These are phyloP conservation scores for Mesoligia furuncula DNA, from an alignment of 2,888 invertebrate species.

Conservation along the genomic window DNA sequence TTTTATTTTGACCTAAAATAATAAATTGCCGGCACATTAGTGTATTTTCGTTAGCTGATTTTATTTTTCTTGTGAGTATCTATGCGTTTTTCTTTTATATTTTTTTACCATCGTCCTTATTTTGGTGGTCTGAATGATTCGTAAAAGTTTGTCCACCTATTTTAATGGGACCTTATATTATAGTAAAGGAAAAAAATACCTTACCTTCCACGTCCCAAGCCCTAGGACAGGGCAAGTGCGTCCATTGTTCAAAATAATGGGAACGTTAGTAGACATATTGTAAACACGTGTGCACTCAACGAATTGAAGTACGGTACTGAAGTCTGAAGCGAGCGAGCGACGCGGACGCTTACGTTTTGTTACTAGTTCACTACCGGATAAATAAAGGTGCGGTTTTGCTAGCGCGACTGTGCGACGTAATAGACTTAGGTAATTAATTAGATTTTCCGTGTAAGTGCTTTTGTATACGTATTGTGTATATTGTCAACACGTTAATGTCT, in stretches of 20 bases:
- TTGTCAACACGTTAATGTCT: no score
- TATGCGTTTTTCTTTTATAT: no score
- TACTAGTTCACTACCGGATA: not conserved
- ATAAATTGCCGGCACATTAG: no score
- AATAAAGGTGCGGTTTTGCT: conserved; percentile 43
- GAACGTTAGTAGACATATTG: conserved; percentile 71
- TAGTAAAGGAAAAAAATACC: conserved; percentile 53
- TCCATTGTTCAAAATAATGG: conserved; percentile 89
- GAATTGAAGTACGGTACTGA: conserved; percentile 4
- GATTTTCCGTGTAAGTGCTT: not conserved
- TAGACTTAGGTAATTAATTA: not conserved
- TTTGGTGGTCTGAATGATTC: no score
- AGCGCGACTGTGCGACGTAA: conserved; percentile 4
- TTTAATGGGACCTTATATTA: no score
- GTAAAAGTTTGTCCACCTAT: no score
- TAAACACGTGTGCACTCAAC: conserved; percentile 10
- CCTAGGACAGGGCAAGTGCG: conserved; percentile 91
- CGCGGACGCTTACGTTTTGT: conserved; percentile 1
- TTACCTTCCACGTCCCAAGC: conserved; percentile 92
- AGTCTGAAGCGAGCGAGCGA: not conserved
- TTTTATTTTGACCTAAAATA: no score
- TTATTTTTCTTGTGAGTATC: no score
- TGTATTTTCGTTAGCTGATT: no score
- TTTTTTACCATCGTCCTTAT: no score
- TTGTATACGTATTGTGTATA: no score